phyloP scores from a whole-genome alignment of 2,888 invertebrate genomes.

The Conus canariensis region DNA sequence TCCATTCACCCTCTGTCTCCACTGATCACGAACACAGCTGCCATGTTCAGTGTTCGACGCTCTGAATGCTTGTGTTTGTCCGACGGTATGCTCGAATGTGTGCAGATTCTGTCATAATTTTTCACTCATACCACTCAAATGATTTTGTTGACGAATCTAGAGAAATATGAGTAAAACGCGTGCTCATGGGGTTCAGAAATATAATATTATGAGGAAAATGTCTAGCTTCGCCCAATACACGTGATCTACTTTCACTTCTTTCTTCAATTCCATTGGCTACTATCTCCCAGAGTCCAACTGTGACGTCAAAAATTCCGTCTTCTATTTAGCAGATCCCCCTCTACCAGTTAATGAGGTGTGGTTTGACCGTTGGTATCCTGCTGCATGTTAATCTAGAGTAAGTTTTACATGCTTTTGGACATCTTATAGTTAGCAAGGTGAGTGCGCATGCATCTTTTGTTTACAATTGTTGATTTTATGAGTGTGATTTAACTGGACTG shows the following conservation, averaged over 20 bases:
- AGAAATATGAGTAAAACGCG: too few species aligned
- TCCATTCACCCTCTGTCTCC: too few species aligned
- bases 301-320: slow-evolving; percentile 49
- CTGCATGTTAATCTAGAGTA: slow-evolving; percentile 33
- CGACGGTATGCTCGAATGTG: too few species aligned
- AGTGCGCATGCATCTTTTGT: not conserved
- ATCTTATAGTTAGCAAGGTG: not conserved
- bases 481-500: not conserved
- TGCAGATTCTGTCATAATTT: too few species aligned
- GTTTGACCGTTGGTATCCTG: slow-evolving; percentile 60
- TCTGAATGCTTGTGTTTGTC: too few species aligned
- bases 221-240: not conserved
- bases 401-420: slow-evolving; percentile 13
- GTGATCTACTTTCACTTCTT: slow-evolving; percentile 34
- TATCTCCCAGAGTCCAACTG: slow-evolving; percentile 46
- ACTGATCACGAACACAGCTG: too few species aligned
- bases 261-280: slow-evolving; percentile 23
- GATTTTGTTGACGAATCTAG: too few species aligned
- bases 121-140: too few species aligned
- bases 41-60: too few species aligned
- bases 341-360: slow-evolving; percentile 71
- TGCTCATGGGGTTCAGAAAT: too few species aligned
- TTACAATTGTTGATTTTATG: not conserved
- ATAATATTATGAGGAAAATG: too few species aligned
- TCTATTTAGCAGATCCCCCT: slow-evolving; percentile 66